Base-by-base conservation (phyloP, 2,888 invertebrate genomes). In the Tholera decimalis region DNA sequence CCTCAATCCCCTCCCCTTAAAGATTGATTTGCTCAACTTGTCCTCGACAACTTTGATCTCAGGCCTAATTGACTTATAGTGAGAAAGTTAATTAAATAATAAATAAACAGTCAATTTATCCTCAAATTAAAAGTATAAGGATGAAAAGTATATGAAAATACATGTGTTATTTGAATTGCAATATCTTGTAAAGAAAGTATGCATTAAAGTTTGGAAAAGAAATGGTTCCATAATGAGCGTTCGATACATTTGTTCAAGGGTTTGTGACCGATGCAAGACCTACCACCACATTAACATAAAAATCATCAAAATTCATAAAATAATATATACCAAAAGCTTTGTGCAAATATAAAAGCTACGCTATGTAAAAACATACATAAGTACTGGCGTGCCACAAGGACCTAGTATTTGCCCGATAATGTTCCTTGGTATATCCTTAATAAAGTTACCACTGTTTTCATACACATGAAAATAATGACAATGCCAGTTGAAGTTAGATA, bases 301-400 rank as follows among this genome's bases (percentile, higher is more conserved):
- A 60, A 43, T 73, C 74, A 78, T 66, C 41, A 50, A 57, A 58
- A 73, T 20, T 60, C 53, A 73, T 78, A 37, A 50, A 35, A 50
- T 56, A 35, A 50, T 56, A 59, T 51, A 43, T 37, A 74, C 24
- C 39, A 66, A 57, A 53, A 47, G 74, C 67, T 73, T 53, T 35
- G 41, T 41, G 56, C 56, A 24, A 57, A 47, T 13, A 60, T 59
- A 41, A 60, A 43, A 6, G 59, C 59, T 73, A 41, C 2, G 43
- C 35, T 2, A 50, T 60, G 8, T 49, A 60, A 39, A 53, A 30
- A 54, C 28, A 37, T 28, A 18, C 18, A 24, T 43, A 46, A 43
- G 54, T 60, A 74, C 73, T 74, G 80, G 83, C 54, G 74, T 89
- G 63, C 83, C 78, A 53, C 86, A 89, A 86, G 88, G 88, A 67